Evolutionary conservation across 2,113 vertebrate species (phyloP), one percentile per base, ranked within the genome.

Genomic region (Coryphaenoides rupestris): DNA sequence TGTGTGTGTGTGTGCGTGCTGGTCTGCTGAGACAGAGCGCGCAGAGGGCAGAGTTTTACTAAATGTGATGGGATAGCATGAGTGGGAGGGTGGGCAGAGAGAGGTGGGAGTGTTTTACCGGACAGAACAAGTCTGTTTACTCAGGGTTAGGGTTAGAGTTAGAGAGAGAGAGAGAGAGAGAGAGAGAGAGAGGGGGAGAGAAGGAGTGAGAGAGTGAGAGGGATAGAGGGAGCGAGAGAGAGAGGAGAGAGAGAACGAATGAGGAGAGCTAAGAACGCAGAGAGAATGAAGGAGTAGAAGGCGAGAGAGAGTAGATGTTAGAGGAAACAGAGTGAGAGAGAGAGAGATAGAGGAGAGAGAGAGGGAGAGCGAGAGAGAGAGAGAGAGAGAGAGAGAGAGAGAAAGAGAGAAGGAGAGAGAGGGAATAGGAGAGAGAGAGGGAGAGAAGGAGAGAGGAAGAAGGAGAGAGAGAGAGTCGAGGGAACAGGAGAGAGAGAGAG

Each of bases 21-120:
- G 19, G 9, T 14, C 4, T 55, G 23, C 7, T 14, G 15, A 81
- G 77, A 76, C 73, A 64, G 69, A 70, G 75, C 74, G 83, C 69
- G 78, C 24, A 58, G 54, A 55, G 54, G 54, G 54, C 79, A 85
- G 77, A 84, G 85, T 75, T 78, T 71, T 55, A 58, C 69, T 70
- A 69, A 74, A 81, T 81, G 79, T 84, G 85, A 87, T 58, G 71
- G 82, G 83, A 87, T 84, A 80, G 82, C 66, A 72, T 73, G n/a
- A 47, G 53, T 23, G 19, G 52, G 71, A 70, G 52, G 55, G 70
- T 60, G 75, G 26, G n/a, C n/a, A n/a, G 75, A 19, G 63, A 57
- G 63, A 58, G 63, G 54, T 71, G 47, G n/a, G 21, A 56, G 71
- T 67, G 75, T 75, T n/a, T 74, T 73, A 40, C 7, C 9, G 33